These are phyloP conservation scores for Pandion haliaetus DNA, from an alignment of 2,113 vertebrate species.

Conservation along the genomic window DNA sequence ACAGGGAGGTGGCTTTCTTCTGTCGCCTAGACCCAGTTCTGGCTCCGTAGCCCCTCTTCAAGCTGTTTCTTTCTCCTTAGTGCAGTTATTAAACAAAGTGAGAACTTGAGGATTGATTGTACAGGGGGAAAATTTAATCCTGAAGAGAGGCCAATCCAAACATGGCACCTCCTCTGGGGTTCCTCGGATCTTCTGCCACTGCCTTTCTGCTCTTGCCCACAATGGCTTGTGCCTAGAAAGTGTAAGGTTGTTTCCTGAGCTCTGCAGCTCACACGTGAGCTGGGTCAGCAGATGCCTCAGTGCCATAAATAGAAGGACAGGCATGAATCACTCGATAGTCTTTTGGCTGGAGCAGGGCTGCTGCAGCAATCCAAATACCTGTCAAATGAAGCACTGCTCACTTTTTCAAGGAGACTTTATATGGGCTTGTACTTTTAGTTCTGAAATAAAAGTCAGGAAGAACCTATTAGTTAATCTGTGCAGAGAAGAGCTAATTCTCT, in stretches of 20 bases:
- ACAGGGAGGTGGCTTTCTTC: neutral
- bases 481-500: neutral
- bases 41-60: neutral
- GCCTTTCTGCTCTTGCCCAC: neutral
- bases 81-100: neutral
- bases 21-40: neutral
- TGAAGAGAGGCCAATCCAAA: neutral
- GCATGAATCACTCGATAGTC: accelerated
- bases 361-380: neutral
- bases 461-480: neutral
- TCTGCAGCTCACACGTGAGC: neutral
- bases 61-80: neutral
- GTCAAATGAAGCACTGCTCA: neutral
- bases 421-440: neutral
- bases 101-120: neutral
- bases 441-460: neutral
- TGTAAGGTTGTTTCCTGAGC: neutral
- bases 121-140: neutral
- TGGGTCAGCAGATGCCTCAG: neutral
- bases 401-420: neutral
- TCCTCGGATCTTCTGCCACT: neutral
- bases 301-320: neutral
- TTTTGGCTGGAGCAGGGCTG: neutral
- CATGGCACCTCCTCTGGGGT: accelerated
- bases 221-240: neutral